These are phyloP conservation scores for Tanypteryx hageni DNA, from an alignment of 2,888 invertebrate genomes.

Conservation along the genomic window DNA sequence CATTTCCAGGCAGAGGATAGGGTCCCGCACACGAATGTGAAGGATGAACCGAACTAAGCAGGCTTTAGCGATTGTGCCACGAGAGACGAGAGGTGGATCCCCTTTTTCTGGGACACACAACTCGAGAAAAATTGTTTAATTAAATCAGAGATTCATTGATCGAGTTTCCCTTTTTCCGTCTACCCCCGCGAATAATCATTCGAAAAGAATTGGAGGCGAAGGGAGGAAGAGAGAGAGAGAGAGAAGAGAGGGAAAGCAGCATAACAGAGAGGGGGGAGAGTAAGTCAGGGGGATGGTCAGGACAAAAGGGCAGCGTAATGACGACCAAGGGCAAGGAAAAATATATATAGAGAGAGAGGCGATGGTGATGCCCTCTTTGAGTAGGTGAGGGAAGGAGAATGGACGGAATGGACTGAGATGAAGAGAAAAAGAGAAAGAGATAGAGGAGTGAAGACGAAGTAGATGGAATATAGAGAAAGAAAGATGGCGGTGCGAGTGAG, in stretches of 20 bases:
- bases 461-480: not conserved
- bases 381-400: not conserved
- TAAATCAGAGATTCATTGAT: constrained; percentile 43
- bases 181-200: not conserved
- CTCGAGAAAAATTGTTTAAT: constrained; percentile 31
- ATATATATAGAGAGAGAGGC: not conserved
- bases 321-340: not conserved
- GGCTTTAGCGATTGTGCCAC: not conserved
- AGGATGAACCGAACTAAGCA: not conserved
- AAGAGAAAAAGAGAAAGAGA: not conserved
- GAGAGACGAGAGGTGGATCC: not conserved
- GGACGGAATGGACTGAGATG: not conserved
- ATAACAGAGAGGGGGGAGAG: not conserved
- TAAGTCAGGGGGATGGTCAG: not conserved
- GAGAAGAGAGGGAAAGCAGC: not conserved
- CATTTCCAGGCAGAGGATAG: not conserved
- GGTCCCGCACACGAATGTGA: not conserved
- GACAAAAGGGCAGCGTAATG: not conserved
- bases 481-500: not conserved
- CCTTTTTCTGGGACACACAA: not conserved
- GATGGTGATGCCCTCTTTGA: too few relatives aligned
- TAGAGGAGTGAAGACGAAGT: not conserved
- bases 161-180: constrained; percentile 16
- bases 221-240: not conserved
- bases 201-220: not conserved